Base-by-base conservation (phyloP, 2,888 invertebrate species). In the Urechis unicinctus region DNA sequence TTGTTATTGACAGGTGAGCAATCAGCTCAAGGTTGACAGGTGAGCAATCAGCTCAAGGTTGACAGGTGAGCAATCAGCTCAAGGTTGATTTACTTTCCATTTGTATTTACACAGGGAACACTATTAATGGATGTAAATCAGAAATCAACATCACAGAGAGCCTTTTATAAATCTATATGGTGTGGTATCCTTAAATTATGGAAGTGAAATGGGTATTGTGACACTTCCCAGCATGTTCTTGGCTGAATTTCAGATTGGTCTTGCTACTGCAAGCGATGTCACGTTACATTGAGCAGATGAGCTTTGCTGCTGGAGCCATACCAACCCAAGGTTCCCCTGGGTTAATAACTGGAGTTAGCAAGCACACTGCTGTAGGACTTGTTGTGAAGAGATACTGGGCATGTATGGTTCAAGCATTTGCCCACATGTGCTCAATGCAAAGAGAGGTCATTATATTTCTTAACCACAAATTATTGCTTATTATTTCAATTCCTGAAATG, bases 1-100 rank as follows among this genome's bases (percentile, higher is more conserved):
- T 78, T 21, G 71, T 78, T 3, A 76, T 78, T 59, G 78, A 78
- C 63, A 74, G 78, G 76, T 77, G 47, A 44, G 26, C 50, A 47
- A 50, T 30, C 13, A 48, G 25, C 9, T 36, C 9, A 36, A 9
- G 9, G n/a, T 78, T 59, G 78, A 78, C 63, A 74, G 78, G 76
- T 77, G 47, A 44, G 26, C 50, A 47, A 50, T 30, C 13, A 48
- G 25, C 9, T 36, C 9, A 36, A 9, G 9, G n/a, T 78, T 59
- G 78, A 78, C 63, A 74, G 78, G 76, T 77, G 47, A 44, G 26
- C 50, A 47, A 50, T 30, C 13, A 48, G 25, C 9, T 36, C 9
- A 36, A 9, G 9, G n/a, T 78, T 59, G 78, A 78, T n/a, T n/a
- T n/a, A n/a, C n/a, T n/a, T n/a, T n/a, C n/a, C n/a, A n/a, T n/a